Percentiles rank a stretch among this genome's conserved stretches.
Conservation (phyloP, 2,113 vertebrate species). For the Chrysochloris asiatica region DNA sequence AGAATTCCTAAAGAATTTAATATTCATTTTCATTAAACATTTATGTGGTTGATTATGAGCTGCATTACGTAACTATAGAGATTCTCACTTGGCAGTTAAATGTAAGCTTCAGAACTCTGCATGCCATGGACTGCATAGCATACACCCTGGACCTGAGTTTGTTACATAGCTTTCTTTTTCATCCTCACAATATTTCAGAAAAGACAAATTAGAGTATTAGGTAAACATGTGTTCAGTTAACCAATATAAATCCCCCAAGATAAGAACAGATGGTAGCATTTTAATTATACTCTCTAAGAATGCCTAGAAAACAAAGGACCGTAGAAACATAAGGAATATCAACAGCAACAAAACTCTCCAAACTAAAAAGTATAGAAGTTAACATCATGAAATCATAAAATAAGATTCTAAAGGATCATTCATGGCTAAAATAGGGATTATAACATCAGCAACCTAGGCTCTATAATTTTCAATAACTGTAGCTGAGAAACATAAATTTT, state of each 20-base stretch:
- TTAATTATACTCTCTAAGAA: too few species aligned
- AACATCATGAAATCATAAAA: too few species aligned
- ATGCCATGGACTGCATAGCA: background rate
- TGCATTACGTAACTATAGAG: fast-evolving
- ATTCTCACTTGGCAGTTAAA: background rate
- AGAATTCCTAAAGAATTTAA: background rate
- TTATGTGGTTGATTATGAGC: background rate
- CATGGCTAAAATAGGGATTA: too few species aligned
- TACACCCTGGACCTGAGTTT: background rate
- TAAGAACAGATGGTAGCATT: background rate
- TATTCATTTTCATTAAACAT: background rate
- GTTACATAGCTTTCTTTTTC: background rate
- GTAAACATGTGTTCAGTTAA: background rate
- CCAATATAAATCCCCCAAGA: background rate
- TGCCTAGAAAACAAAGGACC: too few species aligned
- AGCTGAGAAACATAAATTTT: too few species aligned
- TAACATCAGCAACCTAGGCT: too few species aligned
- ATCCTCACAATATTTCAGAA: background rate
- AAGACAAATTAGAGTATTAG: background rate
- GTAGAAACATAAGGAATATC: too few species aligned
- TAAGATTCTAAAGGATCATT: too few species aligned
- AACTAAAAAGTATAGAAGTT: too few species aligned
- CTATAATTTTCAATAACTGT: too few species aligned
- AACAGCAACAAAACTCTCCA: too few species aligned
- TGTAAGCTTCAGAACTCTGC: background rate